Evolutionary conservation across 2,797 vertebrate genomes (phyloP).

Genomic region (Manis crassicaudata): DNA sequence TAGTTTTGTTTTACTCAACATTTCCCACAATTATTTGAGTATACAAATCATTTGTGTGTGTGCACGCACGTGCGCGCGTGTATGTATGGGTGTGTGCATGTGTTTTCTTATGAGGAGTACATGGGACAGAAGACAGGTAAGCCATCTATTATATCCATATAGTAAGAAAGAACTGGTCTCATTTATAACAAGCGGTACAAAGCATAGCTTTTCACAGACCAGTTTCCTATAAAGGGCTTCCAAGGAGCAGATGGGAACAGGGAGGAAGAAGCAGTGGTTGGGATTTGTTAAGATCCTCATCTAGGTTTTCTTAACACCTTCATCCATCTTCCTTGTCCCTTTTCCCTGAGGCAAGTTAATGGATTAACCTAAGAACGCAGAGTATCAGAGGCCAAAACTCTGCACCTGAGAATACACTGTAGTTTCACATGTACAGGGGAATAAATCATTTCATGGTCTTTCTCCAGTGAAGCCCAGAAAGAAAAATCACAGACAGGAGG

Average conservation of each 20-base stretch:
- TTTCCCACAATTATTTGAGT: neutral
- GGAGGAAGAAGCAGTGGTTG: neutral
- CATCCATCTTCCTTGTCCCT: constrained; percentile 56
- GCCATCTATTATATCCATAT: neutral
- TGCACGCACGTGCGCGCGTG: neutral
- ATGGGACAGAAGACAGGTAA: neutral
- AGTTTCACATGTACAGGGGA: constrained; percentile 51
- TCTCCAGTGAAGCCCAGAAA: constrained; percentile 51
- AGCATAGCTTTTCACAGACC: neutral
- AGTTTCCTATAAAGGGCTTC: neutral
- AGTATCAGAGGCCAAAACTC: constrained; percentile 71
- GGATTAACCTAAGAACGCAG: constrained; percentile 71
- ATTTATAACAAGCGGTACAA: constrained; percentile 4
- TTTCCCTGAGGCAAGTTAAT: constrained; percentile 50
- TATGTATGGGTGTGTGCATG: neutral
- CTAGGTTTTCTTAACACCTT: constrained; percentile 37
- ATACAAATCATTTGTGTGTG: neutral
- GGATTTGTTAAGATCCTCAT: constrained; percentile 14
- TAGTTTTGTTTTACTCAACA: neutral
- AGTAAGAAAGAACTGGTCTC: constrained; percentile 10
- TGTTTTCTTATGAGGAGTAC: neutral
- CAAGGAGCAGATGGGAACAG: neutral
- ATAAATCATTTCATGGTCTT: constrained; percentile 63
- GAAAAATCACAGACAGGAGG: constrained; percentile 42
- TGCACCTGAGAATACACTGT: constrained; percentile 53